phyloP scores from a whole-genome alignment of 2,113 vertebrate genomes.

The Eulacestoma nigropectus region DNA sequence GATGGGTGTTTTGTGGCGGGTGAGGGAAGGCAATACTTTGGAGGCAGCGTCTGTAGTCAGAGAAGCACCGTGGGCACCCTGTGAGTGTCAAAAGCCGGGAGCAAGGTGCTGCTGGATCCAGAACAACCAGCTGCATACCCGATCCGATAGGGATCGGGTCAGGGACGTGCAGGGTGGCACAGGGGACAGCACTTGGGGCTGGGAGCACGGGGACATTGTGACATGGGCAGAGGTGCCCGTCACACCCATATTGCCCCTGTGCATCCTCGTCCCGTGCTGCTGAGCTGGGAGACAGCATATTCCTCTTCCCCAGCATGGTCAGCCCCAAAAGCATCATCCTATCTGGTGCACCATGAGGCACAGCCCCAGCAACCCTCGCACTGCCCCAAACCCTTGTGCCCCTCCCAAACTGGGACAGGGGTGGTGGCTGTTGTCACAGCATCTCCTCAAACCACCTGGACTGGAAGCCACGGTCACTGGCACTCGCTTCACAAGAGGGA shows the following conservation, averaged over 20 bases:
- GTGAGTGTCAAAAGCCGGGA: neutral
- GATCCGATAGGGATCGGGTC: neutral
- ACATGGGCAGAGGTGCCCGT: rapidly evolving
- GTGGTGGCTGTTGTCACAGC: neutral
- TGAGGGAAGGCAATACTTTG: neutral
- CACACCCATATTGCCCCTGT: rapidly evolving
- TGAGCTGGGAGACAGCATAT: rapidly evolving
- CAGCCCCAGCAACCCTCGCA: neutral
- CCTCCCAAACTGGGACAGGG: neutral
- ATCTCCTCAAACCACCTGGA: neutral
- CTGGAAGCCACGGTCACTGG: rapidly evolving
- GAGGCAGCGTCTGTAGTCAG: neutral
- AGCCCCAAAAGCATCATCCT: neutral
- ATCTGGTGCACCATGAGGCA: neutral
- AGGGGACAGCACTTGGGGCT: neutral
- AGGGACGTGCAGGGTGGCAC: neutral
- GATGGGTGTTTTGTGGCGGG: neutral
- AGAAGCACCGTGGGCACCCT: neutral
- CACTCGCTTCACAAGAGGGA: rapidly evolving
- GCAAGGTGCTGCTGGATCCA: neutral
- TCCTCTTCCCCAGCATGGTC: neutral
- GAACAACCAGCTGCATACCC: neutral
- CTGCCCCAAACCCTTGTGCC: neutral
- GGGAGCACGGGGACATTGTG: neutral
- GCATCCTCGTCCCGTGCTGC: neutral